A percentile compares a stretch with the other conserved stretches of the same genome.
phyloP scores from a whole-genome alignment of 2,888 invertebrate species.

The Rhynchonema sp. region DNA sequence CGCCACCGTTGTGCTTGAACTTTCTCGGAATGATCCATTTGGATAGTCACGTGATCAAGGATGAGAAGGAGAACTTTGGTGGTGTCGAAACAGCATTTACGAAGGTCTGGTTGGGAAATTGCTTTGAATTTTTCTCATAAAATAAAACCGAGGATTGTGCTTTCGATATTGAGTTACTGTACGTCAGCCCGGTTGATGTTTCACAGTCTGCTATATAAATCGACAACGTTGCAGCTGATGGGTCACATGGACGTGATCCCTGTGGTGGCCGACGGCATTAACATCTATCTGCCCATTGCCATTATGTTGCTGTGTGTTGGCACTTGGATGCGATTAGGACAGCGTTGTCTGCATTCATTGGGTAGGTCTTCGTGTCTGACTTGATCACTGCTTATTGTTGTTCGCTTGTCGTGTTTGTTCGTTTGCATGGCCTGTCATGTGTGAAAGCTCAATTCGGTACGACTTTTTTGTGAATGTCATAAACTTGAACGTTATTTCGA shows the following conservation, averaged over 20 bases:
- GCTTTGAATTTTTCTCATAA: not conserved
- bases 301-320: constrained; percentile 77
- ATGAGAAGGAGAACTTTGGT: constrained; percentile 6
- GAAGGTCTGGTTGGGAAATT: constrained; percentile 34
- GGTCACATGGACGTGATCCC: constrained; percentile 95
- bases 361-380: constrained; percentile 32
- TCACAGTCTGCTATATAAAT: no score
- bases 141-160: no score
- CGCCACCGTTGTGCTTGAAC: constrained; percentile 93
- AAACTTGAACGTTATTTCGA: no score
- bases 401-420: not conserved
- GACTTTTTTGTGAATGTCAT: no score
- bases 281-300: constrained; percentile 94
- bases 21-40: constrained; percentile 90
- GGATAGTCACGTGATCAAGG: constrained; percentile 47
- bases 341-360: constrained; percentile 63
- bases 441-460: no score
- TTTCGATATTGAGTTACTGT: not conserved
- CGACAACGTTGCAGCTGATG: constrained; percentile 65
- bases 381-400: no score
- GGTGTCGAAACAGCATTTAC: constrained; percentile 67
- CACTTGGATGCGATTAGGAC: constrained; percentile 52
- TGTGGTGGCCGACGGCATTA: constrained; percentile 89
- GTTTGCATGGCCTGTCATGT: no score
- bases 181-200: not conserved